Evolutionary conservation across 2,113 vertebrate genomes (phyloP).

Genomic region (Trematomus loennbergii): DNA sequence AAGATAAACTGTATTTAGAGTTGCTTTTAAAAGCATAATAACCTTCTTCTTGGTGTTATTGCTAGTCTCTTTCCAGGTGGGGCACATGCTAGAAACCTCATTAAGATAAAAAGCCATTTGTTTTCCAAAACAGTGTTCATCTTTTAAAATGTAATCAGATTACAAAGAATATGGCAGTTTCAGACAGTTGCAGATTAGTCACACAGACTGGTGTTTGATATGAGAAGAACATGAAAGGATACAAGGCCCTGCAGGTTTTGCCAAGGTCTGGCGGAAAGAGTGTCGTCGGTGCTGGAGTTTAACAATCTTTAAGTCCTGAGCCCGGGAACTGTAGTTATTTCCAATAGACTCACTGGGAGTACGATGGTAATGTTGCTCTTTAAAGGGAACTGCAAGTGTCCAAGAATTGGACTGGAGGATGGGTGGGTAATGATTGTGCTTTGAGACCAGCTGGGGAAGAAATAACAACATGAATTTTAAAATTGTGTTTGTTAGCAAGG

Average conservation of each 20-base stretch:
- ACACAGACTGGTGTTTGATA: background rate
- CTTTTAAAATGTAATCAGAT: background rate
- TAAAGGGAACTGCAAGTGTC: constrained; percentile 88
- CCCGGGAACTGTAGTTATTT: constrained; percentile 88
- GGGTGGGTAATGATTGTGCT: constrained; percentile 82
- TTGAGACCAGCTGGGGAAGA: constrained; percentile 78
- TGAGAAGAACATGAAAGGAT: constrained; percentile 74
- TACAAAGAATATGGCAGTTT: background rate
- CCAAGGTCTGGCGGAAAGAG: background rate
- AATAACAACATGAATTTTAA: constrained; percentile 13
- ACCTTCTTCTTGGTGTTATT: constrained; percentile 39
- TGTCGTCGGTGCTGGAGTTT: constrained; percentile 68
- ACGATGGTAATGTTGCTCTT: constrained; percentile 83
- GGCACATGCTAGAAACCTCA: constrained; percentile 62
- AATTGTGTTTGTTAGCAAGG: background rate
- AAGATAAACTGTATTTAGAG: background rate
- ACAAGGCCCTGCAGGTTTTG: constrained; percentile 53
- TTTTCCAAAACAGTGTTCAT: constrained; percentile 1
- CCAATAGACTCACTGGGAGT: constrained; percentile 90
- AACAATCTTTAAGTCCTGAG: constrained; percentile 83
- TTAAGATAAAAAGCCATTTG: constrained; percentile 60
- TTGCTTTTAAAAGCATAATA: background rate
- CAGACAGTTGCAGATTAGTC: background rate
- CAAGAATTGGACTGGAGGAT: constrained; percentile 86
- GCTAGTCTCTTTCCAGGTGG: constrained; percentile 73